Evolutionary conservation across 1,140 invertebrate species (phyloP).

Genomic region (Anastrepha ludens): DNA sequence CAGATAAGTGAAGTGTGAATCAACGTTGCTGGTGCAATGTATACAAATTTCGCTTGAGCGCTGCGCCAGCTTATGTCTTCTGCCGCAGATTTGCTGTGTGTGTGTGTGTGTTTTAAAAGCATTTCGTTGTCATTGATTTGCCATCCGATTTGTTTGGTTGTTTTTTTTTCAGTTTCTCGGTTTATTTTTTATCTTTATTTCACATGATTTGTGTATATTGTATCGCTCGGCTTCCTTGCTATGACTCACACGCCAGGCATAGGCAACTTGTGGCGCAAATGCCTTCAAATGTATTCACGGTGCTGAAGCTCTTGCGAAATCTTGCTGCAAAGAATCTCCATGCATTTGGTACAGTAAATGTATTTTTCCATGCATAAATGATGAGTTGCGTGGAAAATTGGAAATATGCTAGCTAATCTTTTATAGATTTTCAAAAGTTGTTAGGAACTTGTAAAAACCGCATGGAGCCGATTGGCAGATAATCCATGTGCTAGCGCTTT

Average conservation of each 20-base stretch:
- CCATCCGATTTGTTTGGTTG: constrained; percentile 16
- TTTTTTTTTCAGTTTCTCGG: not conserved
- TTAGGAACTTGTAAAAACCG: not conserved
- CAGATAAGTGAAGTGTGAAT: not conserved
- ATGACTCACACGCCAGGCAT: too few relatives aligned
- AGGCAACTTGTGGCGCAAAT: too few relatives aligned
- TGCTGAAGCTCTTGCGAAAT: too few relatives aligned
- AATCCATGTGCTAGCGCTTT: not conserved
- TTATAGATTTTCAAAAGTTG: not conserved
- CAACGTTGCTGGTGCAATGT: not conserved
- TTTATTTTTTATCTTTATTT: not conserved
- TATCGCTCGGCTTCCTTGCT: not conserved
- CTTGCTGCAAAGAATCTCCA: too few relatives aligned
- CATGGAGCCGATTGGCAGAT: not conserved
- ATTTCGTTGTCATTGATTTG: constrained; percentile 43
- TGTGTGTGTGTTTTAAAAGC: constrained; percentile 22
- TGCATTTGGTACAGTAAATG: not conserved
- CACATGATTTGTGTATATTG: not conserved
- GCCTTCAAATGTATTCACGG: too few relatives aligned
- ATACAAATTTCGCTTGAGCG: not conserved
- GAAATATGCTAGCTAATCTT: not conserved
- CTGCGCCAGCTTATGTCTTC: not conserved
- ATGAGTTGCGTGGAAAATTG: not conserved
- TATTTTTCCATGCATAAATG: not conserved
- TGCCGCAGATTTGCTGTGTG: not conserved